phyloP scores from a whole-genome alignment of 2,888 invertebrate genomes.

The Disparrhopalites patrizii region DNA sequence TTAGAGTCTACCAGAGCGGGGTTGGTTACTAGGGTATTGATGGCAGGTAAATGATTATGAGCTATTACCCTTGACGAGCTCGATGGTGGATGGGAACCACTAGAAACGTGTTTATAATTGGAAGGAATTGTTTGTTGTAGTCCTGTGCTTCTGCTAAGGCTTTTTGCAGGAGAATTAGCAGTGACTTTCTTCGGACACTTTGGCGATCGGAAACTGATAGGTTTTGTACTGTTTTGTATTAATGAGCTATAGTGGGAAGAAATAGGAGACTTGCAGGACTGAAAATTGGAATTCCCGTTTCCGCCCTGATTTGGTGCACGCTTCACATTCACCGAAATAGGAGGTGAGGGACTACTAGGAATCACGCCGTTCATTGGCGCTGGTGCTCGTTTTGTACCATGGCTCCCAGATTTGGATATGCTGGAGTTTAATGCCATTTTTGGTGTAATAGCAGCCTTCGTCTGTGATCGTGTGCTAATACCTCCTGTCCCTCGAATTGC shows the following conservation, averaged over 20 bases:
- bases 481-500: not conserved
- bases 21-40: not conserved
- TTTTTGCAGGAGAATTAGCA: too few species aligned
- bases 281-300: too few species aligned
- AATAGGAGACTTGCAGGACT: too few species aligned
- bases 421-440: not conserved
- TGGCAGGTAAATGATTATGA: too few species aligned
- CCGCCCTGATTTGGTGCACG: slow-evolving; percentile 8
- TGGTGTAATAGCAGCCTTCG: not conserved
- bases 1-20: not conserved
- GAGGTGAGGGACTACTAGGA: not conserved
- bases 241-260: too few species aligned
- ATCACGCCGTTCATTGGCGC: not conserved
- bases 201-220: not conserved
- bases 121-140: too few species aligned
- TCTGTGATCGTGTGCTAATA: slow-evolving; percentile 3
- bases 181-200: too few species aligned
- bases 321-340: not conserved
- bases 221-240: too few species aligned
- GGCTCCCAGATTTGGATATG: slow-evolving; percentile 8
- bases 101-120: too few species aligned
- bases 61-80: too few species aligned
- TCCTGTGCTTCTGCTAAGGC: too few species aligned
- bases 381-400: not conserved
- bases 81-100: too few species aligned